These are phyloP conservation scores for Pogona vitticeps DNA, from an alignment of 2,113 vertebrate species.

Conservation along the genomic window DNA sequence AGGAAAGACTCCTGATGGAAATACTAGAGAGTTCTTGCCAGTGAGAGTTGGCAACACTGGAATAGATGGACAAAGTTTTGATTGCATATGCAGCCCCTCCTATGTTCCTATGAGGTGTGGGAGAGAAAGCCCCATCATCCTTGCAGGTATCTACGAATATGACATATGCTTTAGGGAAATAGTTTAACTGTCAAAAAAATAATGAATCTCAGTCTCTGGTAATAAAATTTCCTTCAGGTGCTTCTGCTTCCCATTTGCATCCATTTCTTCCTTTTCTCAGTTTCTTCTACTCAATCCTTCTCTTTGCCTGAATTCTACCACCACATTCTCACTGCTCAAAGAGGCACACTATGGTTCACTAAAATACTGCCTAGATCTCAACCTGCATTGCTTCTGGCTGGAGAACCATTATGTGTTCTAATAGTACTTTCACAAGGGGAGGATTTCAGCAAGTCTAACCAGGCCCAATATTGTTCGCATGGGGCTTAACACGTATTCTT, in stretches of 20 bases:
- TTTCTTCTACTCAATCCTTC: not conserved
- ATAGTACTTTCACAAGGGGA: not conserved
- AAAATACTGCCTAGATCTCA: not conserved
- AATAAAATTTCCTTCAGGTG: not conserved
- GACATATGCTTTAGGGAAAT: not conserved
- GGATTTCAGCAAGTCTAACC: not conserved
- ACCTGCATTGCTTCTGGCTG: not conserved
- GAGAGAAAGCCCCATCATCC: too few relatives aligned
- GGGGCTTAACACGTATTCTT: slow-evolving; percentile 38
- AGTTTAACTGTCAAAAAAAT: not conserved
- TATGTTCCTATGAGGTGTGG: too few relatives aligned
- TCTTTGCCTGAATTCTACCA: not conserved
- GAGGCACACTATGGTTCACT: not conserved
- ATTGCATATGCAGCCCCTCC: too few relatives aligned
- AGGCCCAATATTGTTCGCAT: not conserved
- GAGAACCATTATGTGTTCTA: not conserved
- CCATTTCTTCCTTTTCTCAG: not conserved
- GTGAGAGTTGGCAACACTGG: too few relatives aligned
- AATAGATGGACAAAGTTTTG: too few relatives aligned
- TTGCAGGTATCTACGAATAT: too few relatives aligned
- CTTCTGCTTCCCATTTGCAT: not conserved
- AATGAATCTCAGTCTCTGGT: not conserved
- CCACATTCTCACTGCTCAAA: not conserved
- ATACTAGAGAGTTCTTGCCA: too few relatives aligned
- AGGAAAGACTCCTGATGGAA: too few relatives aligned